phyloP scores from a whole-genome alignment of 2,113 vertebrate species.

The Ochotona princeps region DNA sequence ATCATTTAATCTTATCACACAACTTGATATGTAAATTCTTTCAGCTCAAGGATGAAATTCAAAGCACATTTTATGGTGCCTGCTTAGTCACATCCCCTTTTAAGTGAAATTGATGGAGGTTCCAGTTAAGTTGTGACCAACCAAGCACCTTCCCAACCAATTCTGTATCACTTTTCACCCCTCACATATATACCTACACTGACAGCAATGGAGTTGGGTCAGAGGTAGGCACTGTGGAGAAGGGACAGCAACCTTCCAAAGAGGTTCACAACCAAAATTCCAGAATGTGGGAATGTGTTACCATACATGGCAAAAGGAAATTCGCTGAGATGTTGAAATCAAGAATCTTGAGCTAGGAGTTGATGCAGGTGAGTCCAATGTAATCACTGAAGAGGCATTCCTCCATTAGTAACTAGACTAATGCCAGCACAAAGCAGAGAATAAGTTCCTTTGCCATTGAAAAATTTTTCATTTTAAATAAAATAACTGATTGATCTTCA shows the following conservation, averaged over 20 bases:
- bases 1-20: background rate
- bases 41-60: background rate
- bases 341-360: background rate
- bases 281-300: background rate
- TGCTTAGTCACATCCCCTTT: background rate
- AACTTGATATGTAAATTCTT: slow-evolving; percentile 27
- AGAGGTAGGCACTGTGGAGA: background rate
- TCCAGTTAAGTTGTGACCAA: background rate
- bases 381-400: background rate
- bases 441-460: background rate
- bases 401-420: background rate
- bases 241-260: background rate
- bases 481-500: background rate
- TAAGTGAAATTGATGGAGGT: background rate
- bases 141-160: background rate
- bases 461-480: background rate
- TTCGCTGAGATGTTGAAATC: background rate
- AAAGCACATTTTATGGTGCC: background rate
- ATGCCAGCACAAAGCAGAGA: background rate
- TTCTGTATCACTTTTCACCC: background rate
- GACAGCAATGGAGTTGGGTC: background rate
- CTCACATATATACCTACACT: background rate
- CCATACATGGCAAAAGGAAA: background rate
- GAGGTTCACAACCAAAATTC: background rate
- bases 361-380: background rate